Evolutionary conservation across 2,888 invertebrate genomes (phyloP).

Genomic region (Mechanitis mazaeus): DNA sequence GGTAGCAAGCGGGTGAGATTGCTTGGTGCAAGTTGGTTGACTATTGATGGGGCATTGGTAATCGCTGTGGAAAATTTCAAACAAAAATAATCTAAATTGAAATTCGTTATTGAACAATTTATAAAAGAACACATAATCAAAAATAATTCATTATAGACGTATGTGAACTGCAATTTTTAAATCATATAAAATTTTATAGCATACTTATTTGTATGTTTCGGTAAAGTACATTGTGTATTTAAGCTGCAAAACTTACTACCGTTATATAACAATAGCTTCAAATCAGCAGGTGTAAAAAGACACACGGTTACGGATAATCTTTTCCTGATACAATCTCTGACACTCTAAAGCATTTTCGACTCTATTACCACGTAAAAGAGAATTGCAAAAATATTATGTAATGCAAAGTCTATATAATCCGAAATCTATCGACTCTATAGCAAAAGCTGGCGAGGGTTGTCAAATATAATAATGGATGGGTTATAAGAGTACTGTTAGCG

Average conservation of each 20-base stretch:
- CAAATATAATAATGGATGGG: slow-evolving; percentile 6
- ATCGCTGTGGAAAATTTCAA: slow-evolving; percentile 2
- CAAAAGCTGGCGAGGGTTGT: background rate
- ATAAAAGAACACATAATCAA: too few species aligned
- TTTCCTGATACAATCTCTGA: background rate
- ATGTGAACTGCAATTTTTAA: background rate
- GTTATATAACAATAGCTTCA: slow-evolving; percentile 16
- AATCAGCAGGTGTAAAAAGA: slow-evolving; percentile 24
- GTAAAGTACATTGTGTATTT: too few species aligned
- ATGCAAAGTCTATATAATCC: slow-evolving; percentile 7
- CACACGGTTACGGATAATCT: slow-evolving; percentile 20
- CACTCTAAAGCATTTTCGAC: slow-evolving; percentile 2
- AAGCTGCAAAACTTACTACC: slow-evolving; percentile 9
- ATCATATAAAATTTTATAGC: background rate
- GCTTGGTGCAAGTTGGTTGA: slow-evolving; percentile 9
- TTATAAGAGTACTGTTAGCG: slow-evolving; percentile 26
- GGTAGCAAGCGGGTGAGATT: slow-evolving; percentile 16
- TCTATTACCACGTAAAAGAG: slow-evolving; percentile 1
- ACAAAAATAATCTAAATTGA: background rate
- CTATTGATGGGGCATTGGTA: slow-evolving; percentile 2
- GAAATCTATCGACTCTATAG: background rate
- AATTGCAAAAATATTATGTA: slow-evolving; percentile 6
- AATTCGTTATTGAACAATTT: background rate
- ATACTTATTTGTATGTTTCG: too few species aligned
- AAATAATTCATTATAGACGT: background rate